phyloP scores from a whole-genome alignment of 2,113 vertebrate genomes.

The Chroicocephalus ridibundus region DNA sequence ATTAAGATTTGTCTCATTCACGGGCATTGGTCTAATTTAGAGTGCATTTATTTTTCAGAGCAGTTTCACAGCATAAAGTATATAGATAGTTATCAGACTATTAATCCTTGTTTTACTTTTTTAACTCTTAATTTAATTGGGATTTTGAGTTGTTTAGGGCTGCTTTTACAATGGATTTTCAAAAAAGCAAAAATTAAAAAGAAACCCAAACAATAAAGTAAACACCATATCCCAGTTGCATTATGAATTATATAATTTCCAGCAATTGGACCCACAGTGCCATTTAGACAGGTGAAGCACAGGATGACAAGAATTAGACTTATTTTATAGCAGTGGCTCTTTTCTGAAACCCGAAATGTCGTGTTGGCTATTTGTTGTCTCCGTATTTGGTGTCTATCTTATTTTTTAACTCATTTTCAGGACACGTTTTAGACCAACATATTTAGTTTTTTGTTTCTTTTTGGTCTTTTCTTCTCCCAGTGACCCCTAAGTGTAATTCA shows the following conservation, averaged over 20 bases:
- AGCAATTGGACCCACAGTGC: neutral
- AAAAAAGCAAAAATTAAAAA: neutral
- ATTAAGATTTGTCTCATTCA: constrained; percentile 1
- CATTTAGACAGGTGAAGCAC: neutral
- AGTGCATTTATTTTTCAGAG: constrained; percentile 36
- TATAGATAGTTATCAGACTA: neutral
- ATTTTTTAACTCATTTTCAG: neutral
- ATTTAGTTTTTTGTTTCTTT: neutral
- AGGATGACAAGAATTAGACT: neutral
- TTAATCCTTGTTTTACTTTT: neutral
- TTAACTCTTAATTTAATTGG: neutral
- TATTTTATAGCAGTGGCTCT: neutral
- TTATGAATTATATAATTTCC: neutral
- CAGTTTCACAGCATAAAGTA: neutral
- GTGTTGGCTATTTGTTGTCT: neutral
- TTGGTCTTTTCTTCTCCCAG: neutral
- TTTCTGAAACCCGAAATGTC: neutral
- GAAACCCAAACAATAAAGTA: neutral
- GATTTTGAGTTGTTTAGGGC: neutral
- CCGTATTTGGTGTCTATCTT: neutral
- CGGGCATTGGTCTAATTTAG: neutral
- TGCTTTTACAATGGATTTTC: neutral
- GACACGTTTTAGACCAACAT: neutral
- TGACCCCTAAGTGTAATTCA: neutral
- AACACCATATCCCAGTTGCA: neutral